Percentiles rank a stretch among this genome's conserved stretches.
phyloP scores from a whole-genome alignment of 1,140 invertebrate genomes.

The Philopotamus ludificatus region DNA sequence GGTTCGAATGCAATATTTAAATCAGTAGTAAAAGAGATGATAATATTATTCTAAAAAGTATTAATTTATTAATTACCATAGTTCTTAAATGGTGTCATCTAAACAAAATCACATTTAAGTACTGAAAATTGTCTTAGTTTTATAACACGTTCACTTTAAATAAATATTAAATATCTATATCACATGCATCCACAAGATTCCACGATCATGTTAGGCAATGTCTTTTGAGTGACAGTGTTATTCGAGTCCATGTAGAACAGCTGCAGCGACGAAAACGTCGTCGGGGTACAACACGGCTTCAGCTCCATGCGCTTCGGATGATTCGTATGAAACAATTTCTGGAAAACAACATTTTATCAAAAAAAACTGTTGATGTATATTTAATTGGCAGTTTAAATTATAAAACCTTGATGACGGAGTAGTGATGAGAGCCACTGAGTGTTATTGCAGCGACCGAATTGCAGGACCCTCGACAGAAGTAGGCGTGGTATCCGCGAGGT shows the following conservation, averaged over 20 bases:
- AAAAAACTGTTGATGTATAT: conserved; percentile 12
- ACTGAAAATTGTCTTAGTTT: too few relatives aligned
- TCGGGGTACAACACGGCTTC: conserved; percentile 76
- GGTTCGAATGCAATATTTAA: too few relatives aligned
- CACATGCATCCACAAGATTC: conserved; percentile 80
- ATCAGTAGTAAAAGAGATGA: too few relatives aligned
- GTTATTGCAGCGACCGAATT: conserved; percentile 66
- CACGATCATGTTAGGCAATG: conserved; percentile 79
- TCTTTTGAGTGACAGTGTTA: conserved; percentile 71
- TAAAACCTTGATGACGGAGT: conserved; percentile 67
- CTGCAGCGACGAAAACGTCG: conserved; percentile 71
- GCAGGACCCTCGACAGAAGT: conserved; percentile 82
- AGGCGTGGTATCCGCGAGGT: conserved; percentile 77
- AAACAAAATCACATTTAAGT: too few relatives aligned
- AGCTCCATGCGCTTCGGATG: conserved; percentile 56
- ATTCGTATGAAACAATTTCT: conserved; percentile 62
- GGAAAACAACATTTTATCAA: conserved; percentile 1
- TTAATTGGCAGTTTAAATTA: not conserved
- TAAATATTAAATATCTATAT: too few relatives aligned
- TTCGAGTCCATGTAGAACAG: conserved; percentile 72
- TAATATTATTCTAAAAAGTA: too few relatives aligned
- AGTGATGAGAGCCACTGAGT: conserved; percentile 64
- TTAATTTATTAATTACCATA: too few relatives aligned
- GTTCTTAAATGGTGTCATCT: too few relatives aligned
- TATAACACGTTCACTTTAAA: too few relatives aligned